Base-by-base conservation (phyloP, 64 coral and sea anemone species). In the Porites lutea region DNA sequence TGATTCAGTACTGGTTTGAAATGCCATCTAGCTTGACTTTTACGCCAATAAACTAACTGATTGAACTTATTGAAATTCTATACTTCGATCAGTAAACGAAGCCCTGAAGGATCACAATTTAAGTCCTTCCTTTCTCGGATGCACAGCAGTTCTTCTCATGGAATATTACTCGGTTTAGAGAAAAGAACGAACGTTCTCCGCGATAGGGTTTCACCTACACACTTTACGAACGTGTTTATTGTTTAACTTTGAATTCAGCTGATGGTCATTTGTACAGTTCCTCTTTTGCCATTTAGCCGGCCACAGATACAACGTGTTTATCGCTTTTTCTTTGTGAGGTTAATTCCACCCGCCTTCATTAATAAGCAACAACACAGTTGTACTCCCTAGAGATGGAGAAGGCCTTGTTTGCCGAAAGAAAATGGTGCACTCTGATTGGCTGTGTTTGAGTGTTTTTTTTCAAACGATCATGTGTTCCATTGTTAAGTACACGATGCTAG, bases 401-500 rank as follows among this genome's bases (percentile, higher is more conserved):
- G 22, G 13, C 20, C 45, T 84, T 84, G 62, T 84, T 84, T 84
- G 64, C 22, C 45, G 81, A 84, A 84, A 20, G 63, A 65, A 84
- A 2, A 51, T 20, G 8, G 62, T 52, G 46, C 8, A 2, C 81
- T 20, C 81, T 48, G 47, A 84, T 84, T 68, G 81, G 81, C 46
- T 18, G 19, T 18, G 63, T 22, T 68, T 63, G 62, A 84, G 63
- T 65, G 46, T 65, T 69, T 63, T 37, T 37, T 84, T 84, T 84
- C 6, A 84, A 82, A 49, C n/a, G 81, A 68, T 84, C 81, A 84
- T 84, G 81, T 84, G 81, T 84, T 84, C 81, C 62, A 68, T 84
- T 84, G 81, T 84, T 80, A 5, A 60, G 13, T 37, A 27, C 78
- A 80, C 78, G 78, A 80, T 80, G 78, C 57, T 53, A 57, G 23